A percentile compares a stretch with the other conserved stretches of the same genome.
Conservation (phyloP, 2,888 invertebrate species). For the Cordylochernes scorpioides region DNA sequence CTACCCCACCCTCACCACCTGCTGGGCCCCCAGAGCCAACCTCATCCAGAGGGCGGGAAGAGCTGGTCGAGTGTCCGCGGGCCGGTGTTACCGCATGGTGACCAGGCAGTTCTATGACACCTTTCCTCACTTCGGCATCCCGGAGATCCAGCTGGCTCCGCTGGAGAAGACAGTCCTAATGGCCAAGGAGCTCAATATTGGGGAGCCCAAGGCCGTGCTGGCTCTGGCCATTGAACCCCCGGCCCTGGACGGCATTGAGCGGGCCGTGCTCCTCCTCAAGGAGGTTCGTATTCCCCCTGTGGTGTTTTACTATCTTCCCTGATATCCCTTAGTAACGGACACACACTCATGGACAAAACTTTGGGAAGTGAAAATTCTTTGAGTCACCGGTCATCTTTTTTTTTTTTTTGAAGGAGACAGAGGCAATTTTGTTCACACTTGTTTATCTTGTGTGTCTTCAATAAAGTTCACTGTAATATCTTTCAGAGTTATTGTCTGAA, state of each 20-base stretch:
- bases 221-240: conserved; percentile 67
- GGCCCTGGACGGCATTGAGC: conserved; percentile 45
- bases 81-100: conserved; percentile 53
- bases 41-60: conserved; percentile 70
- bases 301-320: no score
- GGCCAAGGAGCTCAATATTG: conserved; percentile 53
- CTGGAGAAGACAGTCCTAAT: conserved; percentile 49
- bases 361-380: no score
- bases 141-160: conserved; percentile 38
- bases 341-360: no score
- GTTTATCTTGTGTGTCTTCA: no score
- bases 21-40: conserved; percentile 69
- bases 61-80: conserved; percentile 59
- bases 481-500: no score
- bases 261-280: conserved; percentile 55
- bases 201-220: conserved; percentile 46
- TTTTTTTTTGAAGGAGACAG: no score
- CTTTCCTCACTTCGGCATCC: conserved; percentile 20
- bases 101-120: conserved; percentile 32
- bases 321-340: no score
- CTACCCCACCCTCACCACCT: conserved; percentile 43
- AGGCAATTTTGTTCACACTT: no score
- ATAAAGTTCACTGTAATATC: no score
- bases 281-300: no score
- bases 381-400: no score